Percentiles rank a stretch among this genome's conserved stretches.
Evolutionary conservation across 2,888 invertebrate genomes (phyloP).

Genomic region (Tigriopus californicus): DNA sequence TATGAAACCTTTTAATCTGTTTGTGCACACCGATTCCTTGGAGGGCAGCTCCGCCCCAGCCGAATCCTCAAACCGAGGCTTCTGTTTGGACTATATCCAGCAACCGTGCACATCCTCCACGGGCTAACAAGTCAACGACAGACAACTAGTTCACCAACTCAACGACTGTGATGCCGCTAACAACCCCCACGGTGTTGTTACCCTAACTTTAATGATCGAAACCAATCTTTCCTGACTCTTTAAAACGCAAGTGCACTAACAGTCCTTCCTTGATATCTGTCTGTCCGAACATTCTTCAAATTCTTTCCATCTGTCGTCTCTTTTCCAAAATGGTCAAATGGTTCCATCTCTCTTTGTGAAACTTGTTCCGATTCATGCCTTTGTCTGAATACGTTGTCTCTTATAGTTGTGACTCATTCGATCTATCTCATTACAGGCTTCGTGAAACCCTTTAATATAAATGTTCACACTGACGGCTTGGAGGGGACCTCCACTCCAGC

Average conservation of each 20-base stretch:
- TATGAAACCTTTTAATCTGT: slow-evolving; percentile 56
- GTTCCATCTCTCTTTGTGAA: not conserved
- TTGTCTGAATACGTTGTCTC: no score
- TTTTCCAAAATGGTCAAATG: not conserved
- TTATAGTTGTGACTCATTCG: not conserved
- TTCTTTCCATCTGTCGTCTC: not conserved
- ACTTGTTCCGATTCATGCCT: not conserved
- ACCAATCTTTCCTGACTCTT: no score
- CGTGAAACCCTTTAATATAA: slow-evolving; percentile 56
- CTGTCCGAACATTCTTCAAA: no score
- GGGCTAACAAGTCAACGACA: not conserved
- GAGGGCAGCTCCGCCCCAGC: slow-evolving; percentile 39
- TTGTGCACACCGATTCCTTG: slow-evolving; percentile 54
- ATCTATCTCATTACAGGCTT: slow-evolving; percentile 39
- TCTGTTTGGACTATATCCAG: slow-evolving; percentile 62
- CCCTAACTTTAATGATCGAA: no score
- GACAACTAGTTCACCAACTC: no score
- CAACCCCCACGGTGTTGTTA: no score
- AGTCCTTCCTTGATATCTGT: no score
- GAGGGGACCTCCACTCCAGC: slow-evolving; percentile 39
- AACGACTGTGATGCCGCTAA: no score
- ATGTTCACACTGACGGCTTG: slow-evolving; percentile 54
- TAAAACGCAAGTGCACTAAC: no score
- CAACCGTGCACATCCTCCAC: slow-evolving; percentile 49
- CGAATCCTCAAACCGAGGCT: slow-evolving; percentile 44